phyloP scores from a whole-genome alignment of 2,113 vertebrate genomes.

The Silurus asotus region DNA sequence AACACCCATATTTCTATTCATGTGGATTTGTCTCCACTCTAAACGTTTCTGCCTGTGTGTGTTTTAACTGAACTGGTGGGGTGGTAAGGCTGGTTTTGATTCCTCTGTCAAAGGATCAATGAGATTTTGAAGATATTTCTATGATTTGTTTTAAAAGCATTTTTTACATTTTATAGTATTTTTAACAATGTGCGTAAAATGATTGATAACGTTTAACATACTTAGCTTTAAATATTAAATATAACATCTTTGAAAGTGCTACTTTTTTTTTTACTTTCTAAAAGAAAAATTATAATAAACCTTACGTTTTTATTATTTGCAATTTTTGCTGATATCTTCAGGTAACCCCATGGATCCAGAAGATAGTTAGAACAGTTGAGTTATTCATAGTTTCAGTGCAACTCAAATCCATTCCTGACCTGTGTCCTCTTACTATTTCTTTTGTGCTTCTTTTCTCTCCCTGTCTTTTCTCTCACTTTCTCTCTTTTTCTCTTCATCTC shows the following conservation, averaged over 20 bases:
- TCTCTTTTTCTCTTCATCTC: conserved; percentile 6
- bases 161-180: too few relatives aligned
- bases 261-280: neutral
- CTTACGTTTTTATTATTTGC: neutral
- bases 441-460: conserved; percentile 36
- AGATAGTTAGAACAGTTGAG: neutral
- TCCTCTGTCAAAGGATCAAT: conserved; percentile 24
- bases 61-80: conserved; percentile 43
- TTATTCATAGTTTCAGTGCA: neutral
- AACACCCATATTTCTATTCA: conserved; percentile 55
- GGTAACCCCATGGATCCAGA: conserved; percentile 9
- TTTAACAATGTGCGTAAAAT: too few relatives aligned
- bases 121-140: neutral
- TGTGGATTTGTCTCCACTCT: conserved; percentile 55
- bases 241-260: neutral
- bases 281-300: neutral
- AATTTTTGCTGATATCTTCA: neutral
- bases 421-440: conserved; percentile 13
- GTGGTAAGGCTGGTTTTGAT: conserved; percentile 41
- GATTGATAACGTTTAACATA: too few relatives aligned
- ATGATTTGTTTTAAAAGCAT: neutral
- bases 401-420: neutral
- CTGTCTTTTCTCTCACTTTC: neutral
- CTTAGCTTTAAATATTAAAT: too few relatives aligned
- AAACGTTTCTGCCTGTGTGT: conserved; percentile 39